phyloP scores from a whole-genome alignment of 2,888 invertebrate species.

The Perdita meconis region DNA sequence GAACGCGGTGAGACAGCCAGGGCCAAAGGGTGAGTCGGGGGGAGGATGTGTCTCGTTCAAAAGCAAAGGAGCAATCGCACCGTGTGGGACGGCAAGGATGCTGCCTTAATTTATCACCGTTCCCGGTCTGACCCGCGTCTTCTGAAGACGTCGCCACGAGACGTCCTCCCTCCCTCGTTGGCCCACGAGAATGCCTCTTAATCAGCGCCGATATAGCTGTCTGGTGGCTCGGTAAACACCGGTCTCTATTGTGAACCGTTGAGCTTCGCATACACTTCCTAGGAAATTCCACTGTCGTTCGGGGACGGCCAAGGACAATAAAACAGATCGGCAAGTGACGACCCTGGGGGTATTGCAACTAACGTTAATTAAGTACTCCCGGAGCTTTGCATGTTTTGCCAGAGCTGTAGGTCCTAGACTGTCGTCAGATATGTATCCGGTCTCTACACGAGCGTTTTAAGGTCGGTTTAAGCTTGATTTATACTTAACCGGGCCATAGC shows the following conservation, averaged over 20 bases:
- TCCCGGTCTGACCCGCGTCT: constrained; percentile 66
- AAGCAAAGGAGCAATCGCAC: constrained; percentile 64
- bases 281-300: constrained; percentile 36
- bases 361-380: constrained; percentile 40
- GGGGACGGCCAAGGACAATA: constrained; percentile 24
- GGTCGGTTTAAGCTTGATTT: too few species aligned
- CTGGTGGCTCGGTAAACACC: constrained; percentile 61
- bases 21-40: constrained; percentile 26
- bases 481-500: too few species aligned
- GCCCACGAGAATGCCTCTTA: constrained; percentile 68
- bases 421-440: too few species aligned
- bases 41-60: constrained; percentile 62
- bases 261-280: constrained; percentile 6
- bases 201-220: constrained; percentile 69
- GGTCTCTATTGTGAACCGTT: constrained; percentile 55
- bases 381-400: not conserved
- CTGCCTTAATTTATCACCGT: constrained; percentile 79
- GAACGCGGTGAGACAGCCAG: constrained; percentile 54
- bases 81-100: constrained; percentile 48
- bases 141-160: constrained; percentile 60
- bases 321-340: constrained; percentile 37
- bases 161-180: constrained; percentile 30
- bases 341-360: constrained; percentile 16
- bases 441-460: too few species aligned
- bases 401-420: too few species aligned